A percentile compares a stretch with the other conserved stretches of the same genome.
These are phyloP conservation scores for Laticauda colubrina DNA, from an alignment of 2,113 vertebrate species.

Conservation along the genomic window DNA sequence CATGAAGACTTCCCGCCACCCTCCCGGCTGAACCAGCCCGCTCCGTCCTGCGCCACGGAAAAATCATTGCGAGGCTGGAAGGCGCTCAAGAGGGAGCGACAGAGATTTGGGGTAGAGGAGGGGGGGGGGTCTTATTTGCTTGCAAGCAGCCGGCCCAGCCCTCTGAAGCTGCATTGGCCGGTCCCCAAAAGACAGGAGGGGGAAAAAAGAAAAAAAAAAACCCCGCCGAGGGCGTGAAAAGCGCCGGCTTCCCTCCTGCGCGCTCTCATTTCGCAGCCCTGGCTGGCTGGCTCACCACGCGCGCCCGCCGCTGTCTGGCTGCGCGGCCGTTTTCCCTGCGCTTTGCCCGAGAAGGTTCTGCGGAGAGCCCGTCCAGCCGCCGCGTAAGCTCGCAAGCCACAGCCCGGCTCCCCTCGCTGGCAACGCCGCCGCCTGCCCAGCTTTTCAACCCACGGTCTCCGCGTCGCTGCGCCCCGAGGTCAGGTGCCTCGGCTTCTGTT, in stretches of 20 bases:
- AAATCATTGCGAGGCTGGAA: constrained; percentile 48
- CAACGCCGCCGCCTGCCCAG: not conserved
- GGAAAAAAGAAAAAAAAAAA: not conserved
- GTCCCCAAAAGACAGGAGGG: constrained; percentile 13
- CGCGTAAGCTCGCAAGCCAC: not conserved
- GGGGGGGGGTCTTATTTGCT: not conserved
- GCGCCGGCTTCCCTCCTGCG: constrained; percentile 16
- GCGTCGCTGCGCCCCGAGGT: not conserved
- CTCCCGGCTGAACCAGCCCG: not conserved
- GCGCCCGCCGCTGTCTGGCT: not conserved
- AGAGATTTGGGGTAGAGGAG: not conserved
- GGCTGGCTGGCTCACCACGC: not conserved
- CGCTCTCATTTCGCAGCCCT: constrained; percentile 16
- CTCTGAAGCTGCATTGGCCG: constrained; percentile 42
- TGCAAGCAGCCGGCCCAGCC: constrained; percentile 34
- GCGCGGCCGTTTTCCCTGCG: constrained; percentile 9
- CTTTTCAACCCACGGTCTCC: not conserved
- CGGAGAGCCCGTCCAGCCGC: not conserved
- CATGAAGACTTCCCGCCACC: not conserved
- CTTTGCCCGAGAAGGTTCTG: not conserved
- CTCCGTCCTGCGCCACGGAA: constrained; percentile 31
- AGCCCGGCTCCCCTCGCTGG: not conserved
- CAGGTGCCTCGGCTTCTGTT: not conserved
- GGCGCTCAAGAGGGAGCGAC: constrained; percentile 1
- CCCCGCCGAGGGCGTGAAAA: constrained; percentile 30